Evolutionary conservation across 2,888 invertebrate genomes (phyloP).

Genomic region (Trissolcus japonicus): DNA sequence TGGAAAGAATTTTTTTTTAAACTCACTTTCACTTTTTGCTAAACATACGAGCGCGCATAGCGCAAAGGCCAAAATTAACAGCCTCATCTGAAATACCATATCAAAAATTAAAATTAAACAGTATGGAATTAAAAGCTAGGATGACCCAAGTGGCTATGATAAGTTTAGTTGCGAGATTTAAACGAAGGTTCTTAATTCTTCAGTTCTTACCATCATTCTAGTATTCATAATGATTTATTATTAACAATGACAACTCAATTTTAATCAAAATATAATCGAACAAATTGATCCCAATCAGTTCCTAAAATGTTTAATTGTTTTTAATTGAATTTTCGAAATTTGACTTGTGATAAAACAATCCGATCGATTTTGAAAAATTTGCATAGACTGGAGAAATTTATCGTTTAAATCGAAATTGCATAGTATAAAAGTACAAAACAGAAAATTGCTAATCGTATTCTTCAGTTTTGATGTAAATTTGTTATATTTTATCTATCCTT

Average conservation of each 20-base stretch:
- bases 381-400: too few relatives aligned
- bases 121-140: not conserved
- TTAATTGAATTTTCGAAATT: too few relatives aligned
- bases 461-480: not conserved
- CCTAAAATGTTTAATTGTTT: too few relatives aligned
- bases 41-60: conserved; percentile 1
- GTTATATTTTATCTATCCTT: not conserved
- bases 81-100: conserved; percentile 18
- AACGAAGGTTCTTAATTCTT: conserved; percentile 12
- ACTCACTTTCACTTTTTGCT: conserved; percentile 17
- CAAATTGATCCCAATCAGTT: too few relatives aligned
- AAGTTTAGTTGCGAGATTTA: not conserved
- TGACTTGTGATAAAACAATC: too few relatives aligned
- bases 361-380: too few relatives aligned
- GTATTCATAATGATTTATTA: conserved; percentile 13
- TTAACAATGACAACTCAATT: not conserved
- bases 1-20: not conserved
- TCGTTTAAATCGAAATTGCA: too few relatives aligned
- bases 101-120: not conserved
- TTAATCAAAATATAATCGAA: not conserved
- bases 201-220: conserved; percentile 22
- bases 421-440: too few relatives aligned
- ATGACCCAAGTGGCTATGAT: not conserved
- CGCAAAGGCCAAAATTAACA: not conserved
- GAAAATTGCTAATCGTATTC: too few relatives aligned